phyloP scores from a whole-genome alignment of 2,797 vertebrate genomes.

The Hippocampus kuda region DNA sequence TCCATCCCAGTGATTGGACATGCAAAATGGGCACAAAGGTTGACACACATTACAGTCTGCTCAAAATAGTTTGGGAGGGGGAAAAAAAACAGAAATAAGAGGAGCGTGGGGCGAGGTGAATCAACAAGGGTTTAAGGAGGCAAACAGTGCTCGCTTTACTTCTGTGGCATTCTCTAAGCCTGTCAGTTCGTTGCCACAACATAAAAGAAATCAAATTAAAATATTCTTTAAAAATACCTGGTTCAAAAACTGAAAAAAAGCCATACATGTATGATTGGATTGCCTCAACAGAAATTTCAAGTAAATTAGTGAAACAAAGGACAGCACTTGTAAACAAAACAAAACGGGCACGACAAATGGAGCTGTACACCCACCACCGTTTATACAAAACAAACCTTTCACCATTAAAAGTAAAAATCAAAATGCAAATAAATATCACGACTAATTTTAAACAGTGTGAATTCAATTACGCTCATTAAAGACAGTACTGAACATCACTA shows the following conservation, averaged over 20 bases:
- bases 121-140: slow-evolving; percentile 30
- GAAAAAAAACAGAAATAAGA: not conserved
- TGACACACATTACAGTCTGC: slow-evolving; percentile 16
- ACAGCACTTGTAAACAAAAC: slow-evolving; percentile 46
- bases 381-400: slow-evolving; percentile 57
- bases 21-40: slow-evolving; percentile 37
- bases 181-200: slow-evolving; percentile 31
- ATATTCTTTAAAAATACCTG: slow-evolving; percentile 51
- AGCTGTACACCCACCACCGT: slow-evolving; percentile 48
- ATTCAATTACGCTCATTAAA: slow-evolving; percentile 46
- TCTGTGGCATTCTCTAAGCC: slow-evolving; percentile 49
- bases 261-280: slow-evolving; percentile 54
- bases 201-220: slow-evolving; percentile 37
- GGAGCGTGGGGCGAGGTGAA: not conserved
- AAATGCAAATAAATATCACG: slow-evolving; percentile 65
- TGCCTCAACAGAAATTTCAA: slow-evolving; percentile 60
- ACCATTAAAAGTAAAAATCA: slow-evolving; percentile 54
- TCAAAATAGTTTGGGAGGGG: not conserved
- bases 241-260: slow-evolving; percentile 50
- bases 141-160: slow-evolving; percentile 51
- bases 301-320: slow-evolving; percentile 58
- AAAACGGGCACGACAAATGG: slow-evolving; percentile 31
- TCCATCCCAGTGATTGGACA: slow-evolving; percentile 61
- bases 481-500: slow-evolving; percentile 50
- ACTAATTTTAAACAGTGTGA: slow-evolving; percentile 56